These are phyloP conservation scores for Vanessa atalanta DNA, from an alignment of 1,140 invertebrate genomes.

Conservation along the genomic window DNA sequence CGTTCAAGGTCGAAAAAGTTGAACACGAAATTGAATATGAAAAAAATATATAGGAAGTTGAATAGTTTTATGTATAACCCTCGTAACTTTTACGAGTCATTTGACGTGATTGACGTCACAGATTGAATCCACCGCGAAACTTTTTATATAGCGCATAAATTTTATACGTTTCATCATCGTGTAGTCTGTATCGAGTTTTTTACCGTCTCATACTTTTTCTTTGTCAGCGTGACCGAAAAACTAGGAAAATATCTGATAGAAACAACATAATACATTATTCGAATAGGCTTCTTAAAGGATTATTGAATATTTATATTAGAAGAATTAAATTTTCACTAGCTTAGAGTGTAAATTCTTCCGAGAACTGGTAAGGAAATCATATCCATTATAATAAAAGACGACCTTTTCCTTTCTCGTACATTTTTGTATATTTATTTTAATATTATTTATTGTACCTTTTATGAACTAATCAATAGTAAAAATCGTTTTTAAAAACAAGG, in stretches of 20 bases:
- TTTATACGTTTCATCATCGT: constrained; percentile 14
- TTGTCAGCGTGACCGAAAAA: neutral
- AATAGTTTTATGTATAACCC: constrained; percentile 27
- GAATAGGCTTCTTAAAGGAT: no score
- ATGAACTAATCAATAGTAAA: no score
- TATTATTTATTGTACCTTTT: no score
- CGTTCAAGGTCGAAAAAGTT: neutral
- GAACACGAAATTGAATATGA: neutral
- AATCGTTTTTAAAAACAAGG: no score
- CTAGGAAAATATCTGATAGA: neutral
- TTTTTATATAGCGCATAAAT: constrained; percentile 18
- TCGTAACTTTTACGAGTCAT: constrained; percentile 37
- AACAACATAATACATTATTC: no score
- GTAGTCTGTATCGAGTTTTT: neutral
- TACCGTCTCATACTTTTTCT: neutral
- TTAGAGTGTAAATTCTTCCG: no score
- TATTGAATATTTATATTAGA: no score
- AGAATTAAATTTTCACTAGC: no score
- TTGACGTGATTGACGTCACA: constrained; percentile 34
- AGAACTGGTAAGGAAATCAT: no score
- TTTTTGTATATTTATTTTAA: no score
- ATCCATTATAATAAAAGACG: no score
- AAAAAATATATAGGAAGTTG: neutral
- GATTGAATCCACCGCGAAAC: constrained; percentile 30
- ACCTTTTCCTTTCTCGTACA: no score